Conservation (phyloP, 30 jellyfish, hydroid and myxozoan species). For the Aurelia coerulea region DNA sequence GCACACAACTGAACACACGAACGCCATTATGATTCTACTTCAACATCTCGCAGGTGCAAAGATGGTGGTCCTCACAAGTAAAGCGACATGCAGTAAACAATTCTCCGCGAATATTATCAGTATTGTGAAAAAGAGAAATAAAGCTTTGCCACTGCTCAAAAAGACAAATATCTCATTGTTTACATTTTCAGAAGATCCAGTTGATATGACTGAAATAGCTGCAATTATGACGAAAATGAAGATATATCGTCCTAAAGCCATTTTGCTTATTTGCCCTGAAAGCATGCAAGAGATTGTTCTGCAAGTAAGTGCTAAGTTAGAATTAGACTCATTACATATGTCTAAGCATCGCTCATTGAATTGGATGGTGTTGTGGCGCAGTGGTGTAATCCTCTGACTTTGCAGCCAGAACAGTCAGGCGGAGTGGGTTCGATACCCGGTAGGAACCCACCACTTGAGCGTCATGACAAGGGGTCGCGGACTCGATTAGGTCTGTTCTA, state of each 20-base stretch:
- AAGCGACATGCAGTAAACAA: constrained; percentile 25
- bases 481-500: too few species aligned
- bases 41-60: constrained; percentile 29
- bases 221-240: constrained; percentile 10
- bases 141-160: background rate
- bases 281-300: constrained; percentile 25
- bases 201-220: constrained; percentile 5
- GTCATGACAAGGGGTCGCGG: too few species aligned
- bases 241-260: background rate
- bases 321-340: too few species aligned
- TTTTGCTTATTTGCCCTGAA: constrained; percentile 5
- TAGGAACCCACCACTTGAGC: too few species aligned
- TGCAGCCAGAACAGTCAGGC: too few species aligned
- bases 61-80: constrained; percentile 41
- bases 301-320: constrained; percentile 31
- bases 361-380: too few species aligned
- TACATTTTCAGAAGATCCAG: constrained; percentile 1
- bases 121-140: constrained; percentile 4
- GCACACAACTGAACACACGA: constrained; percentile 10
- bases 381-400: too few species aligned
- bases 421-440: too few species aligned
- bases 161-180: constrained; percentile 11
- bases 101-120: background rate
- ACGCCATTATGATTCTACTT: constrained; percentile 23
- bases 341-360: too few species aligned